These are phyloP conservation scores for Perccottus glenii DNA, from an alignment of 2,113 vertebrate genomes.

Conservation along the genomic window DNA sequence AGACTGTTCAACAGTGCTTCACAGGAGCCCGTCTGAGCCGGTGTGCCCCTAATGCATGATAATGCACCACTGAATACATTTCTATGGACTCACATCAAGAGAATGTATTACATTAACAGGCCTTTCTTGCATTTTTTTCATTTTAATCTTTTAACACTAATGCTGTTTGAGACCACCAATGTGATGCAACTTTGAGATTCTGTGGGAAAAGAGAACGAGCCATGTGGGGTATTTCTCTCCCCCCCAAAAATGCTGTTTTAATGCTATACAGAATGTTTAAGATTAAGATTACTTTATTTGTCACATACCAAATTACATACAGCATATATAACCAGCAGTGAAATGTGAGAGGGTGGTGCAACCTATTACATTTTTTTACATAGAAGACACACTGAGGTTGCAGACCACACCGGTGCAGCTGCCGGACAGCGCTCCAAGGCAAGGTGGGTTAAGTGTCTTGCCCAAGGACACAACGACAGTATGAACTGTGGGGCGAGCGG, in stretches of 20 bases:
- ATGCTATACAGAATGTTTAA: no score
- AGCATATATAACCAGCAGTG: no score
- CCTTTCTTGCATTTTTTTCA: neutral
- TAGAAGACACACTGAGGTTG: no score
- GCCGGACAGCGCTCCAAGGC: no score
- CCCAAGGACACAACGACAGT: no score
- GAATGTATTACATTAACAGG: constrained; percentile 2
- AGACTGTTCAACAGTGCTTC: neutral
- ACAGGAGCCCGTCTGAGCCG: constrained; percentile 1
- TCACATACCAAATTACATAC: no score
- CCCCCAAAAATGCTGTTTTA: neutral
- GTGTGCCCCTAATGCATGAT: constrained; percentile 21
- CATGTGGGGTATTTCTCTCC: neutral
- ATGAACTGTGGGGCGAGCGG: no score
- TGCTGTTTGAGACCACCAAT: neutral
- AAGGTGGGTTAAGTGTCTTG: no score
- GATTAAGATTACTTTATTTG: no score
- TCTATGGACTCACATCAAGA: neutral
- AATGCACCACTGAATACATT: neutral
- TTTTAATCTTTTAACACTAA: neutral
- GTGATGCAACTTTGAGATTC: neutral
- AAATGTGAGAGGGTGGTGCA: no score
- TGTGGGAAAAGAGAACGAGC: neutral
- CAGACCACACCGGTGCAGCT: no score
- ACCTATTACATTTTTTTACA: no score